phyloP scores from a whole-genome alignment of 2,797 vertebrate species.

The Coccyzus lansbergi region DNA sequence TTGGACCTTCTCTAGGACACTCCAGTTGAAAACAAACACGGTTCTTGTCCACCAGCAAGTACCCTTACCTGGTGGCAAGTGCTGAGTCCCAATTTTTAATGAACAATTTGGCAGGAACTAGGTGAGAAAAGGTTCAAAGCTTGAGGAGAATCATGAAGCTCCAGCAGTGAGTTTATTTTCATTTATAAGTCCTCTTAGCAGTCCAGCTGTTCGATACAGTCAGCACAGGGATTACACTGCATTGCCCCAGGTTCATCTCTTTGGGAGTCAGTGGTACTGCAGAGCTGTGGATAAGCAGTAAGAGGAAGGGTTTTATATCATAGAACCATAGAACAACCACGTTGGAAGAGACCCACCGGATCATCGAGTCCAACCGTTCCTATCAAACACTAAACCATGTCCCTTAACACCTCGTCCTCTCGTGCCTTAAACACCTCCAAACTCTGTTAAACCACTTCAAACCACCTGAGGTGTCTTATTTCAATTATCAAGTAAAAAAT shows the following conservation, averaged over 20 bases:
- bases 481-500: slow-evolving; percentile 57
- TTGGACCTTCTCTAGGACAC: neutral
- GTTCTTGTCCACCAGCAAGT: neutral
- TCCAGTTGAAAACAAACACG: neutral
- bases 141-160: neutral
- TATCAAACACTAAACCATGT: too few relatives aligned
- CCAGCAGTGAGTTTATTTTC: neutral
- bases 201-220: neutral
- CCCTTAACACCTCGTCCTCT: too few relatives aligned
- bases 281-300: neutral
- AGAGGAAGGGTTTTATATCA: neutral
- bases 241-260: neutral
- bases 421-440: too few relatives aligned
- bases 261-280: neutral
- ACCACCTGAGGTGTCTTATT: slow-evolving; percentile 13
- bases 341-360: too few relatives aligned
- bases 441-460: neutral
- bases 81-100: neutral
- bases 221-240: neutral
- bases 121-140: neutral
- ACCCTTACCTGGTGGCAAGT: neutral
- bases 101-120: neutral
- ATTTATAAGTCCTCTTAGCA: neutral
- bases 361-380: too few relatives aligned
- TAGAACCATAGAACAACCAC: too few relatives aligned